phyloP scores from a whole-genome alignment of 2,113 vertebrate genomes.

The Hydrochoerus hydrochaeris region DNA sequence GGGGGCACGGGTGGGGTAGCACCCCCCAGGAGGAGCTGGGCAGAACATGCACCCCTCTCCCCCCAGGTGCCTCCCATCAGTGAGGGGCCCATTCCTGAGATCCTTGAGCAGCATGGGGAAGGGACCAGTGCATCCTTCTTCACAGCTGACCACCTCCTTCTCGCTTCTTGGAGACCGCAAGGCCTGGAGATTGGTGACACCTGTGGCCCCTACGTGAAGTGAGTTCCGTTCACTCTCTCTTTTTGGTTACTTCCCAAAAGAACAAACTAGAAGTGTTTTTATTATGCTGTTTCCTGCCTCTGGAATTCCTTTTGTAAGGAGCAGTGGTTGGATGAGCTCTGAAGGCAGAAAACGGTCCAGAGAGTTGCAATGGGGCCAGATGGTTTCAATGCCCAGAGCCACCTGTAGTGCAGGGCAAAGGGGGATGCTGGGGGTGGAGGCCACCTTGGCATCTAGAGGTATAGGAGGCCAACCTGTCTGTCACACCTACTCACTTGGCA shows the following conservation, averaged over 20 bases:
- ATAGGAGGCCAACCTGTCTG: not conserved
- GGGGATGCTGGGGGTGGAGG: not conserved
- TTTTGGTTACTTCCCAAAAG: not conserved
- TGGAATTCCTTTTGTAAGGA: not conserved
- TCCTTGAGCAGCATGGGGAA: not conserved
- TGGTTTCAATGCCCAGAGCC: not conserved
- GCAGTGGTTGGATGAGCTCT: not conserved
- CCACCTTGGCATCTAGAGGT: not conserved
- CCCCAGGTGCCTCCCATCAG: not conserved
- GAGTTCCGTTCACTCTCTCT: not conserved
- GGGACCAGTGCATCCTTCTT: not conserved
- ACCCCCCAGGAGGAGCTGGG: too few relatives aligned
- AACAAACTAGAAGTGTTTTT: not conserved
- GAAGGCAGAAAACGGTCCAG: not conserved
- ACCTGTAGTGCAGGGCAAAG: not conserved
- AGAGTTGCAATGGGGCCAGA: not conserved
- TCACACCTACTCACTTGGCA: not conserved
- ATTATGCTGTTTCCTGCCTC: not conserved
- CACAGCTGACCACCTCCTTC: not conserved
- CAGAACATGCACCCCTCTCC: too few relatives aligned
- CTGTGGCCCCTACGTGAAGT: not conserved
- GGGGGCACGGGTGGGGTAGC: not conserved
- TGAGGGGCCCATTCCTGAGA: not conserved
- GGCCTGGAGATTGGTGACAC: not conserved
- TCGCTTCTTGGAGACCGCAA: not conserved